Conservation (phyloP, 2,888 invertebrate genomes). For the Mellilla xanthometata region DNA sequence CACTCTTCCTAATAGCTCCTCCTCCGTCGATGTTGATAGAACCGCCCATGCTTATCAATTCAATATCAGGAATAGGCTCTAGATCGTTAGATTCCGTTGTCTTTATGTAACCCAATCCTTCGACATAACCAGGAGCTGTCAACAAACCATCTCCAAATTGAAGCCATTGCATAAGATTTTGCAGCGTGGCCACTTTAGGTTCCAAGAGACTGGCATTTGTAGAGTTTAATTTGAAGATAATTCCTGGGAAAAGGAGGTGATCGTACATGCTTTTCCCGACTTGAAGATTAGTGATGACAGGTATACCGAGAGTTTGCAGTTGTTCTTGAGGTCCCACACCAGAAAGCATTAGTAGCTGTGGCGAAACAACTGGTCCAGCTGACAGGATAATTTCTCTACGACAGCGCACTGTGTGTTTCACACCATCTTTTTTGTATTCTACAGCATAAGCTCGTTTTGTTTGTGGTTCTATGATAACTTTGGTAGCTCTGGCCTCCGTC, state of each 20-base stretch:
- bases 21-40: slow-evolving; percentile 84
- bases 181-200: slow-evolving; percentile 64
- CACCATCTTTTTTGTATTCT: slow-evolving; percentile 83
- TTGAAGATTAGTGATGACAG: slow-evolving; percentile 84
- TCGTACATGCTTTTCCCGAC: slow-evolving; percentile 87
- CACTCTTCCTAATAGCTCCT: slow-evolving; percentile 72
- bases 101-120: slow-evolving; percentile 85
- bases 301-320: slow-evolving; percentile 81
- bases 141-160: slow-evolving; percentile 80
- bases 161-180: slow-evolving; percentile 69
- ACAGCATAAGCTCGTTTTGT: slow-evolving; percentile 87
- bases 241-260: slow-evolving; percentile 80
- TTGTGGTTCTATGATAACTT: slow-evolving; percentile 71
- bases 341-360: slow-evolving; percentile 95
- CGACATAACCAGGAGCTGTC: slow-evolving; percentile 85
- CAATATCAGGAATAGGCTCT: slow-evolving; percentile 85
- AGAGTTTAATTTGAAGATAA: slow-evolving; percentile 68
- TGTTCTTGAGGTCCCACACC: slow-evolving; percentile 85
- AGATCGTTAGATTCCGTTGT: slow-evolving; percentile 78
- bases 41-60: slow-evolving; percentile 84
- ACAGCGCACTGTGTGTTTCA: slow-evolving; percentile 80
- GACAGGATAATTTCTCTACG: slow-evolving; percentile 92
- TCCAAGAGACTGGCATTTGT: slow-evolving; percentile 69
- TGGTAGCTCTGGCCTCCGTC: slow-evolving; percentile 64
- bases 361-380: slow-evolving; percentile 93